phyloP scores from a whole-genome alignment of 2,888 invertebrate species.

The Aphidoletes aphidimyza region DNA sequence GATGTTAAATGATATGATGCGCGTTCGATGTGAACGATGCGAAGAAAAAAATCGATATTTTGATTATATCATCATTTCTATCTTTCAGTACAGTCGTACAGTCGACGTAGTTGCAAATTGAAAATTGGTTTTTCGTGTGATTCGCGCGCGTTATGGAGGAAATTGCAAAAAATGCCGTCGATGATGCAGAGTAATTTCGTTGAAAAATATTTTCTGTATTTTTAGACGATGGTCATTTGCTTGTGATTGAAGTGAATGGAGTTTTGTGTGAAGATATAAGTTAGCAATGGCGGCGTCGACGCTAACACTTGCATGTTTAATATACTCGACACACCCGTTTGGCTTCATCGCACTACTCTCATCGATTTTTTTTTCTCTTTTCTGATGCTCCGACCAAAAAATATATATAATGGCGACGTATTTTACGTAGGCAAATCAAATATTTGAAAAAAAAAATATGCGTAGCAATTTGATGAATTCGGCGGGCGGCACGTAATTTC shows the following conservation, averaged over 20 bases:
- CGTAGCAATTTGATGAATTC: conserved; percentile 45
- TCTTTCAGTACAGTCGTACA: neutral
- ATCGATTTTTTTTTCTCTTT: neutral
- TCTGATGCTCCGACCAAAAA: neutral
- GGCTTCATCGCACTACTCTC: conserved; percentile 44
- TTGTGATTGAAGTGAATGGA: neutral
- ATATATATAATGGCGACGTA: neutral
- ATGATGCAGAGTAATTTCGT: neutral
- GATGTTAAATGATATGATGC: neutral
- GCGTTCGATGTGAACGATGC: conserved; percentile 26
- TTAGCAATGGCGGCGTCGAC: conserved; percentile 7
- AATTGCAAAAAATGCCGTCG: no score
- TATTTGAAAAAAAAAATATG: neutral
- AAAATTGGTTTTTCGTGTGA: no score
- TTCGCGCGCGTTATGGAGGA: no score
- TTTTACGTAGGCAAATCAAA: neutral
- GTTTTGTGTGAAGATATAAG: neutral
- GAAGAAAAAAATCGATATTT: conserved; percentile 34
- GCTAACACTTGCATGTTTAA: neutral
- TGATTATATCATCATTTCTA: neutral
- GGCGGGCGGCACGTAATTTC: neutral
- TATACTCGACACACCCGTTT: conserved; percentile 48
- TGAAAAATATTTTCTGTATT: conserved; percentile 3
- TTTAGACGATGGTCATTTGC: neutral
- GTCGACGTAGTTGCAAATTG: neutral